A percentile compares a stretch with the other conserved stretches of the same genome.
Conservation (phyloP, 2,888 invertebrate species). For the Ethmia dodecea region DNA sequence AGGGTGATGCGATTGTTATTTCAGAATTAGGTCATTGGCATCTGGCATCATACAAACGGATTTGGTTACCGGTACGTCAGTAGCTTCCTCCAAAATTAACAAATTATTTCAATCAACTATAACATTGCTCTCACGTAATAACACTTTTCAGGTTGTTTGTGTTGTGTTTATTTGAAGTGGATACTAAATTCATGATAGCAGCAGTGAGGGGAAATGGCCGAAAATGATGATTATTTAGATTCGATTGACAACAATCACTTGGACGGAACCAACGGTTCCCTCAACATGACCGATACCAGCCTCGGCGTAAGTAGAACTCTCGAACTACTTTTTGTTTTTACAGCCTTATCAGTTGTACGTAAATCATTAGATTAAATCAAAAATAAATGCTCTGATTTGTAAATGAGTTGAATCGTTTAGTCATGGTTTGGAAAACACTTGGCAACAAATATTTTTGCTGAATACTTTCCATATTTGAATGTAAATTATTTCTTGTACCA, state of each 20-base stretch:
- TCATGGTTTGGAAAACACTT: slow-evolving; percentile 11
- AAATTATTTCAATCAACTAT: slow-evolving; percentile 21
- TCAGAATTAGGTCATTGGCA: slow-evolving; percentile 49
- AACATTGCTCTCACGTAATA: slow-evolving; percentile 13
- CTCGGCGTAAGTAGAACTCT: slow-evolving; percentile 57
- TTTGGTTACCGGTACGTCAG: slow-evolving; percentile 75
- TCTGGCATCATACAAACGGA: slow-evolving; percentile 40
- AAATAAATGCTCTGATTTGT: background rate
- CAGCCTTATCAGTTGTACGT: too few relatives aligned
- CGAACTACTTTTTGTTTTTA: too few relatives aligned
- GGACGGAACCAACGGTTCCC: slow-evolving; percentile 80
- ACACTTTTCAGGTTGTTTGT: slow-evolving; percentile 37
- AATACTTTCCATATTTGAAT: too few relatives aligned
- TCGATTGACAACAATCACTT: slow-evolving; percentile 73
- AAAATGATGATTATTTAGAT: slow-evolving; percentile 73
- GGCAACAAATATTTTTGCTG: too few relatives aligned
- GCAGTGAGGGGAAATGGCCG: slow-evolving; percentile 60
- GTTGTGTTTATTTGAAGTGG: slow-evolving; percentile 29
- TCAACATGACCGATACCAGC: slow-evolving; percentile 72
- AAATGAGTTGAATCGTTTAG: slow-evolving; percentile 8
- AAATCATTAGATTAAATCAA: too few relatives aligned
- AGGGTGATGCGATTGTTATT: slow-evolving; percentile 45
- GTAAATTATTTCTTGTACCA: too few relatives aligned
- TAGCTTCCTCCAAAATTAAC: slow-evolving; percentile 33
- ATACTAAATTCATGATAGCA: slow-evolving; percentile 42